phyloP scores from a whole-genome alignment of 2,797 vertebrate genomes.

The Enteromius radiatus region DNA sequence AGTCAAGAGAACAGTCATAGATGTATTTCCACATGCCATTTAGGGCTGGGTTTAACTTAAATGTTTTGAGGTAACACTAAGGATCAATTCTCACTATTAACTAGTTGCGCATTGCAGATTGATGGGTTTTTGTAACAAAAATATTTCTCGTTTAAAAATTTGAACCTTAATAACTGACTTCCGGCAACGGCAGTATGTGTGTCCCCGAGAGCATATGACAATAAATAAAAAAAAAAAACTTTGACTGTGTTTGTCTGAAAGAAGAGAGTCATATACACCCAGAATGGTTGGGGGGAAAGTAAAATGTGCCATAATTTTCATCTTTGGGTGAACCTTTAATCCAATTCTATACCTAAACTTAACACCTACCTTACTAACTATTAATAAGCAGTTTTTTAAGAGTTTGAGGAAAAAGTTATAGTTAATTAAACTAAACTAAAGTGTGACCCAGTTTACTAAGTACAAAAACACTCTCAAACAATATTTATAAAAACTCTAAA shows the following conservation, averaged over 20 bases:
- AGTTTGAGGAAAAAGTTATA: neutral
- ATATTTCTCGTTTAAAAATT: no score
- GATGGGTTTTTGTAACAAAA: no score
- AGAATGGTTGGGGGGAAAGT: no score
- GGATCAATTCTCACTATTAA: neutral
- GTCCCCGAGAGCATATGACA: no score
- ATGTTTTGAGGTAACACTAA: neutral
- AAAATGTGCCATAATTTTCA: no score
- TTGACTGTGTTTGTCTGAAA: no score
- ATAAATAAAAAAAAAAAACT: no score
- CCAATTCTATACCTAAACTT: neutral
- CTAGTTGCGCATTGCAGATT: neutral
- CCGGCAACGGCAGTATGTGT: no score
- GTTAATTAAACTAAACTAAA: neutral
- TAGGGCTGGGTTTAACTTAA: neutral
- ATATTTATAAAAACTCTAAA: neutral
- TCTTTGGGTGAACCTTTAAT: neutral
- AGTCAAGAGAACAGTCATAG: neutral
- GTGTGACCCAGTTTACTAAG: neutral
- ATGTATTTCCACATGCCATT: neutral
- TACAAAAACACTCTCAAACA: neutral
- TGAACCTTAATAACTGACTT: no score
- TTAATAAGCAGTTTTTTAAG: neutral
- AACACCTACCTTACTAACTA: neutral
- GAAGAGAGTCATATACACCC: no score